Percentiles rank a stretch among this genome's conserved stretches.
These are phyloP conservation scores for Melanostigma gelatinosum DNA, from an alignment of 2,113 vertebrate genomes.

Conservation along the genomic window DNA sequence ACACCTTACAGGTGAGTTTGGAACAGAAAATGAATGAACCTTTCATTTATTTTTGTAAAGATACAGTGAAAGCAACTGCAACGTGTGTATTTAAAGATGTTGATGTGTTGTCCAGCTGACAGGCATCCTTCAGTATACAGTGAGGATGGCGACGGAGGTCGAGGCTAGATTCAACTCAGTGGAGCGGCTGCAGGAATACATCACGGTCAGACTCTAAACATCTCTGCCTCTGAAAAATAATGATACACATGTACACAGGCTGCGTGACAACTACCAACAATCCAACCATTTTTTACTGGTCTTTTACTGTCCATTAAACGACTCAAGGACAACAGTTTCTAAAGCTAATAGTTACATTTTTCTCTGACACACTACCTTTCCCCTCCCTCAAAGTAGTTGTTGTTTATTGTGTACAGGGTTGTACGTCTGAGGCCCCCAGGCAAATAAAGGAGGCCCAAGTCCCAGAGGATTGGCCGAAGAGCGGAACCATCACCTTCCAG, in stretches of 20 bases:
- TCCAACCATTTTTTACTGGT: background rate
- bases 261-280: background rate
- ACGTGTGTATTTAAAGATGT: background rate
- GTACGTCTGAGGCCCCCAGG: too few species aligned
- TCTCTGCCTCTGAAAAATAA: background rate
- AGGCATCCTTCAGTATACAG: slow-evolving; percentile 51
- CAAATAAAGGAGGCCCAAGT: too few species aligned
- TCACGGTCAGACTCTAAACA: slow-evolving; percentile 53
- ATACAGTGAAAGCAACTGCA: background rate
- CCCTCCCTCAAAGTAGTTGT: too few species aligned
- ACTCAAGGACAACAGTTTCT: background rate
- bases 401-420: too few species aligned
- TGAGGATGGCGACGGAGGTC: slow-evolving; percentile 79
- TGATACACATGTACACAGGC: slow-evolving; percentile 32
- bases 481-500: too few species aligned
- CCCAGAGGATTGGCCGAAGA: too few species aligned
- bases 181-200: slow-evolving; percentile 84
- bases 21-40: background rate
- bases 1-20: background rate
- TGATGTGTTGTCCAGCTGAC: background rate
- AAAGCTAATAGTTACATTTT: background rate
- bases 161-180: slow-evolving; percentile 86
- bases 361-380: too few species aligned
- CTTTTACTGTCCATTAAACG: background rate
- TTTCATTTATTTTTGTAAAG: background rate